Evolutionary conservation across 2,797 vertebrate species (phyloP).

Genomic region (Triplophysa yarkandensis): DNA sequence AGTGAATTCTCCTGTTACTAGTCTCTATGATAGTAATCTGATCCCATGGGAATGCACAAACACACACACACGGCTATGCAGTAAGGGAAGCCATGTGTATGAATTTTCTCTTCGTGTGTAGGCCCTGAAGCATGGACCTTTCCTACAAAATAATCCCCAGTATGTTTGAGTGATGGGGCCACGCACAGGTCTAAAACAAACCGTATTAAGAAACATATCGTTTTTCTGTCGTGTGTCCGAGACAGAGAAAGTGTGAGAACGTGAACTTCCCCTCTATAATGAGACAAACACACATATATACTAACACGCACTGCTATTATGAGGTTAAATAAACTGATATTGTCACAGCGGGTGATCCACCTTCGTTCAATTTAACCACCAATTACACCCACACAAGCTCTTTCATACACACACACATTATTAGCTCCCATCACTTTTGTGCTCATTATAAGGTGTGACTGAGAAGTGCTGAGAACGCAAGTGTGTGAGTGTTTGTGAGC

Average conservation of each 20-base stretch:
- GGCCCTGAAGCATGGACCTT: conserved; percentile 11
- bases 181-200: conserved; percentile 8
- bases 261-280: neutral
- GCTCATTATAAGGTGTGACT: conserved; percentile 49
- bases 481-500: conserved; percentile 29
- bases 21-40: conserved; percentile 62
- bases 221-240: neutral
- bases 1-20: conserved; percentile 56
- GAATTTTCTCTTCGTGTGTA: conserved; percentile 22
- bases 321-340: conserved; percentile 33
- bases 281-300: conserved; percentile 15
- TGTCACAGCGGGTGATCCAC: conserved; percentile 49
- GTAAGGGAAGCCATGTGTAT: conserved; percentile 34
- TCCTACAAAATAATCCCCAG: conserved; percentile 8
- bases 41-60: conserved; percentile 57
- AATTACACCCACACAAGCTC: conserved; percentile 38
- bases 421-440: conserved; percentile 33
- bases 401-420: conserved; percentile 36
- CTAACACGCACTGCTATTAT: conserved; percentile 10
- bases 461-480: conserved; percentile 33
- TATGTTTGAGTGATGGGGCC: conserved; percentile 1
- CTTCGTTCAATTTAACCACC: conserved; percentile 51
- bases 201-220: neutral
- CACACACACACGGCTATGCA: conserved; percentile 20
- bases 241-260: conserved; percentile 23